Conservation (phyloP, 2,113 vertebrate genomes). For the Hassar affinis region DNA sequence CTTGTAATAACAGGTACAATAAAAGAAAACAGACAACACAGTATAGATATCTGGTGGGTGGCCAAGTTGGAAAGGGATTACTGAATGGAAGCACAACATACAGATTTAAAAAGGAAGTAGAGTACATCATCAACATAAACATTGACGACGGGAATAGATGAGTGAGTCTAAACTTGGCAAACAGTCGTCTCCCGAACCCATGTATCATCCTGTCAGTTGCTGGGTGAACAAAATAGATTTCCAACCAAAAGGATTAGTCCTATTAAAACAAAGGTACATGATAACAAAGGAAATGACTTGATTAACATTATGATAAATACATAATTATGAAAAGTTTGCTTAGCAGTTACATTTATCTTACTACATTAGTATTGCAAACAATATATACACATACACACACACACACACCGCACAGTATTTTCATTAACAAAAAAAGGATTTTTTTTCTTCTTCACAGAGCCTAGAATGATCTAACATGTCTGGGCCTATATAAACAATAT, state of each 20-base stretch:
- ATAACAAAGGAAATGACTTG: not conserved
- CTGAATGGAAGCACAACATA: not conserved
- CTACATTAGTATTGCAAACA: not conserved
- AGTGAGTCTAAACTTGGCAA: constrained; percentile 16
- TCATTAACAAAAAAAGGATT: not conserved
- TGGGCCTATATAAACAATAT: constrained; percentile 59
- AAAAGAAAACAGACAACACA: not conserved
- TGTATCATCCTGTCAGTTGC: constrained; percentile 13
- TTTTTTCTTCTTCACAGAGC: constrained; percentile 38
- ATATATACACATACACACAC: not conserved
- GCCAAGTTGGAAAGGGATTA: constrained; percentile 21
- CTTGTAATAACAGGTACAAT: not conserved
- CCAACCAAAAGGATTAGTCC: constrained; percentile 2
- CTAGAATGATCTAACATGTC: constrained; percentile 59
- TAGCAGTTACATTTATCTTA: not conserved
- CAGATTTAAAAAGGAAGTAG: not conserved
- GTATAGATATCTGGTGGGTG: constrained; percentile 6
- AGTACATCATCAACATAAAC: constrained; percentile 16
- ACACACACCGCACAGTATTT: not conserved
- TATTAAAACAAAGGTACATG: not conserved
- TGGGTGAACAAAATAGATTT: constrained; percentile 3
- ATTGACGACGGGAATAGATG: not conserved
- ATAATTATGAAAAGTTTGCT: not conserved
- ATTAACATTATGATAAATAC: too few species aligned
- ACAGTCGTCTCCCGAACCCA: not conserved